Base-by-base conservation (phyloP, 2,888 invertebrate genomes). In the Congeria kusceri region DNA sequence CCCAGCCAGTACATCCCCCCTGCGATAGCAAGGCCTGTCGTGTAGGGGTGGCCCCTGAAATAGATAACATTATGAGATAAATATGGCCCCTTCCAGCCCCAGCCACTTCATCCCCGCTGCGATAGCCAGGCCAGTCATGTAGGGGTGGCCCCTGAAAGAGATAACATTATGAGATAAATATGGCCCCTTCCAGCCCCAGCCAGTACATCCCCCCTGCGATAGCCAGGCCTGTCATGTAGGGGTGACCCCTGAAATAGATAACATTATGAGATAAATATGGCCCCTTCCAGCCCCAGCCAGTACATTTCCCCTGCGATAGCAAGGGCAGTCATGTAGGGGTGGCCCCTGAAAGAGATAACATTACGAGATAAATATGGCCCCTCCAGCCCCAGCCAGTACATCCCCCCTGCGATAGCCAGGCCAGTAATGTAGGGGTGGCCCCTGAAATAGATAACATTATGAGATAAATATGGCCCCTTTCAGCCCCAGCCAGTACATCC, bases 151-250 rank as follows among this genome's bases (percentile, higher is more conserved):
- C 25, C 98, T 97, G 91, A 69, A 91, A 90, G n/a, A n/a, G n/a
- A n/a, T n/a, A n/a, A n/a, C n/a, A n/a, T n/a, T n/a, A n/a, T n/a
- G n/a, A n/a, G n/a, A n/a, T n/a, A 77, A 99, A 96, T 86, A 99
- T 97, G 0, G 99, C 99, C 0, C 99, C 99, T 94, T 99, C 98
- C 72, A 98, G 96, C 0, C 99, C 99, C 86, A 99, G 95, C 95
- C 98, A 99, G 94, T 98, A 98, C 92, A 99, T 97, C 61, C 99
- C 99, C 15, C 99, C 99, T 23, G 98, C 99, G 91, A 99, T 98
- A 1, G 99, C 97, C 70, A 99, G 94, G 46, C 98, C 99, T 11
- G 99, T 99, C 80, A 99, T 95, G 94, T 99, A 99, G 0, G 99
- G 99, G 94, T 99, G 99, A 2, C 98, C 98, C 27, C 98, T 97